phyloP scores from a whole-genome alignment of 1,140 invertebrate genomes.

The Drosophila eugracilis region DNA sequence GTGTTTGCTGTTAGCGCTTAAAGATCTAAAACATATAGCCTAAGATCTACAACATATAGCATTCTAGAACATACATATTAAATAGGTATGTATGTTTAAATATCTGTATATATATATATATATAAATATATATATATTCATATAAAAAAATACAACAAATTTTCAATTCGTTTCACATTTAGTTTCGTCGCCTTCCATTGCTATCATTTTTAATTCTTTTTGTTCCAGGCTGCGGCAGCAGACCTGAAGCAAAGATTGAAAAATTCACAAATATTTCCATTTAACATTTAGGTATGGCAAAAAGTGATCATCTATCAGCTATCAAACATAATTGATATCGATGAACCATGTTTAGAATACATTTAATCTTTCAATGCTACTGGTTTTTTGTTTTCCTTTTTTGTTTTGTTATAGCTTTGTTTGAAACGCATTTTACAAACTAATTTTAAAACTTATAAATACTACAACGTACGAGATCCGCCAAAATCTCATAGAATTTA shows the following conservation, averaged over 20 bases:
- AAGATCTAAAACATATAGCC: constrained; percentile 71
- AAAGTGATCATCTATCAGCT: constrained; percentile 45
- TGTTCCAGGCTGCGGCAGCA: constrained; percentile 42
- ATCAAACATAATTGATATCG: constrained; percentile 36
- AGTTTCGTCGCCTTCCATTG: constrained; percentile 48
- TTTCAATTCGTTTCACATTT: constrained; percentile 74
- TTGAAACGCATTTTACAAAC: constrained; percentile 66
- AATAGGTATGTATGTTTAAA: constrained; percentile 51
- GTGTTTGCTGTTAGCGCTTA: constrained; percentile 72
- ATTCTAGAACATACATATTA: constrained; percentile 52
- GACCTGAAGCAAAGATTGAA: constrained; percentile 27
- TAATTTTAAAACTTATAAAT: constrained; percentile 83
- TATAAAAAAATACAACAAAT: constrained; percentile 83
- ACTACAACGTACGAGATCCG: constrained; percentile 82
- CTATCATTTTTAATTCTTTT: constrained; percentile 48
- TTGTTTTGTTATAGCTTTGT: constrained; percentile 45
- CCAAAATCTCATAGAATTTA: constrained; percentile 81
- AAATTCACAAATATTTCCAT: constrained; percentile 54
- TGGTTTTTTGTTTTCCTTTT: constrained; percentile 24
- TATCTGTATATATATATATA: constrained; percentile 36
- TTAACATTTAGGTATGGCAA: constrained; percentile 76
- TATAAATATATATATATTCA: constrained; percentile 49
- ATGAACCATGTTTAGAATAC: constrained; percentile 64
- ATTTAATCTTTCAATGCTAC: constrained; percentile 35
- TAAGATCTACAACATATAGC: constrained; percentile 71